Conservation (phyloP, 2,888 invertebrate genomes). For the Erebia epiphron region DNA sequence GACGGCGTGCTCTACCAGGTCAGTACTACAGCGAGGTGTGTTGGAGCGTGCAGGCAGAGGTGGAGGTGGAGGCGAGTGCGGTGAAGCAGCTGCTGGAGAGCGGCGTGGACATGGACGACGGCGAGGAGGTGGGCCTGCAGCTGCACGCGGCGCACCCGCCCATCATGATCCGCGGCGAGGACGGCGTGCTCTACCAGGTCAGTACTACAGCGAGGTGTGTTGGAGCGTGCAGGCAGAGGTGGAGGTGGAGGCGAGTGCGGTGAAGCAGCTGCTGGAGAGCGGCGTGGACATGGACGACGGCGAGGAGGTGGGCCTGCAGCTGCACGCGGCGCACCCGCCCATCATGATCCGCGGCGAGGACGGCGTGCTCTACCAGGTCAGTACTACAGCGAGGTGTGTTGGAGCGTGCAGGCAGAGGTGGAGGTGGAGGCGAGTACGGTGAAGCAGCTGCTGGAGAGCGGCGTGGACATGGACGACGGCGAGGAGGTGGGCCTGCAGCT, state of each 20-base stretch:
- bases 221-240: no score
- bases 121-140: conserved; percentile 66
- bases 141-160: conserved; percentile 81
- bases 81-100: conserved; percentile 83
- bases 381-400: no score
- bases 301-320: conserved; percentile 65
- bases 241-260: conserved; percentile 44
- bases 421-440: no score
- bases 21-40: no score
- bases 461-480: conserved; percentile 67
- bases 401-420: no score
- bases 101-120: conserved; percentile 68
- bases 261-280: conserved; percentile 69
- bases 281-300: conserved; percentile 69
- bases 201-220: no score
- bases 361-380: conserved; percentile 89
- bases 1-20: no score
- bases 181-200: conserved; percentile 90
- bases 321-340: conserved; percentile 81
- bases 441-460: conserved; percentile 70
- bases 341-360: conserved; percentile 92
- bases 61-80: conserved; percentile 80
- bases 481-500: conserved; percentile 67
- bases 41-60: conserved; percentile 56
- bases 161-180: conserved; percentile 91